Evolutionary conservation across 2,888 invertebrate genomes (phyloP), one percentile per base, ranked within the genome.

Genomic region (Poecilus cupreus): DNA sequence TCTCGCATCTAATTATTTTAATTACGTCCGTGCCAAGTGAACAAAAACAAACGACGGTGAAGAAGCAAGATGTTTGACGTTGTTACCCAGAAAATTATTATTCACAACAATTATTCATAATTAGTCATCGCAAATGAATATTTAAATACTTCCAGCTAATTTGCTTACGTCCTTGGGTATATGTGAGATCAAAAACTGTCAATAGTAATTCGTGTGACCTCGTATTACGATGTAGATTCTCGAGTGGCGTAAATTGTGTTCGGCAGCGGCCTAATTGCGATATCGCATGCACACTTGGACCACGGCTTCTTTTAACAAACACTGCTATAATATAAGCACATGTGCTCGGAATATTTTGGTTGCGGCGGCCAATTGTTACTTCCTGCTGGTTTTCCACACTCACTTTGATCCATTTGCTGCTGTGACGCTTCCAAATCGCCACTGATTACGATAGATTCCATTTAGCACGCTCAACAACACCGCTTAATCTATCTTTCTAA

Each of bases 81-180:
- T 51, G 37, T 54, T 79, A 68, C 32, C 57, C 70, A 79, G 79
- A 80, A 80, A 26, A 70, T 72, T 51, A 80, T 72, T 57, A 80
- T 80, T 54, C 72, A 57, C 54, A 54, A 72, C 72, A 80, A 80
- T 80, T 80, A 80, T 80, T 70, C 13, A 80, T 80, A 80, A 80
- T 80, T 80, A 72, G 64, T 64, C 78, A 72, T 72, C 54, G 54
- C 80, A 80, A 80, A 80, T 80, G 80, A 80, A 80, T 80, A 80
- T 80, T 80, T 80, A 80, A 80, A 80, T 72, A 51, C 72, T 80
- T 80, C 80, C 32, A 72, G 72, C 80, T 80, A 80, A 70, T 80
- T 80, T 80, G 80, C 80, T 80, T 80, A 80, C 54, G 80, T 72
- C 80, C 80, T 80, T 80, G 80, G 20, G n/a, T 13, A 18, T 24